Evolutionary conservation across 2,113 vertebrate genomes (phyloP).

Genomic region (Felis catus): DNA sequence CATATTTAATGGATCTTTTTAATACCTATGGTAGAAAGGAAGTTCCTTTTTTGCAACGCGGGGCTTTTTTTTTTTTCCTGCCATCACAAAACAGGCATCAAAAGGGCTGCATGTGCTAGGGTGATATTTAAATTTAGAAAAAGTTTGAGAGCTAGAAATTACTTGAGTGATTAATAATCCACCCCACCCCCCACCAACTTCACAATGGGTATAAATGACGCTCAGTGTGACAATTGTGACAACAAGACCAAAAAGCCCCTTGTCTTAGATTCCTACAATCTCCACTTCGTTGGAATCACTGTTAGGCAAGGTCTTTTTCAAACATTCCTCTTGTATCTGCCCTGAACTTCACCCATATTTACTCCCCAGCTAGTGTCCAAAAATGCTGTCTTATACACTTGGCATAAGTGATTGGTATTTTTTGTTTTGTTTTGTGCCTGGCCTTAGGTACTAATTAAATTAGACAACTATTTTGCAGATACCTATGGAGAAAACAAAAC

Average conservation of each 20-base stretch:
- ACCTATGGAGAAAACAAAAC: neutral
- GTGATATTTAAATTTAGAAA: neutral
- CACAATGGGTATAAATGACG: neutral
- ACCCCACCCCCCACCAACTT: neutral
- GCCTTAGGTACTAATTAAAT: neutral
- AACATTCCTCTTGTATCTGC: neutral
- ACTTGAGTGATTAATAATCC: neutral
- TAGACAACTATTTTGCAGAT: neutral
- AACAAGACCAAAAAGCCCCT: neutral
- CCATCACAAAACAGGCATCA: neutral
- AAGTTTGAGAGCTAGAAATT: constrained; percentile 21
- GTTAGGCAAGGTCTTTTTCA: neutral
- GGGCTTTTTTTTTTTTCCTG: neutral
- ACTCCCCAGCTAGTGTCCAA: neutral
- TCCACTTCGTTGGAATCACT: neutral
- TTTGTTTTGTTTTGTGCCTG: neutral
- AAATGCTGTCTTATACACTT: neutral
- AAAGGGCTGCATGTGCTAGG: neutral
- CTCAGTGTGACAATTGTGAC: neutral
- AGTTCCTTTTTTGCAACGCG: neutral
- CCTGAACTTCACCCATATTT: neutral
- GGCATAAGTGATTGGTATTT: neutral
- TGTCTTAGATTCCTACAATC: neutral
- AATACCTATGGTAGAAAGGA: neutral
- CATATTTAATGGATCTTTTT: neutral